phyloP scores from a whole-genome alignment of 2,797 vertebrate species.

The Pseudocheirus occidentalis region DNA sequence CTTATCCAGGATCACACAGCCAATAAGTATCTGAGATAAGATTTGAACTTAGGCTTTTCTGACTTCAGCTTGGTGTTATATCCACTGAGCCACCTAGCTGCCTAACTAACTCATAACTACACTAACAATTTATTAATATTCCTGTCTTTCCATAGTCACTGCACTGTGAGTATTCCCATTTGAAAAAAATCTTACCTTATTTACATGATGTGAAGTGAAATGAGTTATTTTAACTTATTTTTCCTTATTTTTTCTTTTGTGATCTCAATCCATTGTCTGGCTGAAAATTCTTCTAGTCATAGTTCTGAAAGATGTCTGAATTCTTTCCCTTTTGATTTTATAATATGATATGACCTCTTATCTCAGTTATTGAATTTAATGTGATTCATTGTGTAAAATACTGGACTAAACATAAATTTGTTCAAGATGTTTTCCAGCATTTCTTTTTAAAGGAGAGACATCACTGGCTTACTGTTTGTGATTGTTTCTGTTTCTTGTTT shows the following conservation, averaged over 20 bases:
- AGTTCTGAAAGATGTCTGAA: not conserved
- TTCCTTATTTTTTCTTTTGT: not conserved
- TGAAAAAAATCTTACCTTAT: not conserved
- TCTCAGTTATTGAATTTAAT: not conserved
- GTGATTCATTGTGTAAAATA: not conserved
- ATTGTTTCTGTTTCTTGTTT: not conserved
- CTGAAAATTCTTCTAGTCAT: not conserved
- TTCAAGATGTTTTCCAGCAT: not conserved
- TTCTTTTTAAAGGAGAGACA: not conserved
- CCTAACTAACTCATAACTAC: not conserved
- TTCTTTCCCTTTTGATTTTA: too few relatives aligned
- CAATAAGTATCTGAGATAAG: not conserved
- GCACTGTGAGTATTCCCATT: not conserved
- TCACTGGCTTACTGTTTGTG: not conserved
- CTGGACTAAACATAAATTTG: not conserved
- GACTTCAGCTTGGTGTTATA: not conserved
- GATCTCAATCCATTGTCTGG: not conserved
- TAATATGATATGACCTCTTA: too few relatives aligned
- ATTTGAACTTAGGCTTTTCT: not conserved
- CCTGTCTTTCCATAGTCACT: not conserved
- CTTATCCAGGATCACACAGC: not conserved
- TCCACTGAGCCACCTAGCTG: not conserved
- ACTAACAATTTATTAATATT: not conserved
- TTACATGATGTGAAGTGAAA: not conserved
- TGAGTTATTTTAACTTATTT: not conserved